Percentiles rank a stretch among this genome's conserved stretches.
Conservation (phyloP, 1,140 invertebrate genomes). For the Penaeus vannamei region DNA sequence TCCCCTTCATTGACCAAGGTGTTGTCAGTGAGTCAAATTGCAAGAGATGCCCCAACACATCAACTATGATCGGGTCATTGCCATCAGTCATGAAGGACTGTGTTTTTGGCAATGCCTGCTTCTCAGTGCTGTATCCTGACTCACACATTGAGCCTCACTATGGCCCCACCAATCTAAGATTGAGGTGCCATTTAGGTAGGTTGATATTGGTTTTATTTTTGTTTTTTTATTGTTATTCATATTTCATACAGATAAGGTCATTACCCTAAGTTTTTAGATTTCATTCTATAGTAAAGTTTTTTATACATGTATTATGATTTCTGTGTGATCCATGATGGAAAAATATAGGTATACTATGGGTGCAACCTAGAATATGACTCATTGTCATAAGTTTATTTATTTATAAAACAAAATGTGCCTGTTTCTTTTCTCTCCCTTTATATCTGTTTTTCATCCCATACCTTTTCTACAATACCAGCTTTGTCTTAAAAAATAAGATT, state of each 20-base stretch:
- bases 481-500: too few species aligned
- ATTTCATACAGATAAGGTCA: neutral
- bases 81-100: constrained; percentile 57
- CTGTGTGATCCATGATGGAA: neutral
- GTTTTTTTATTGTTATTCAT: neutral
- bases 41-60: constrained; percentile 42
- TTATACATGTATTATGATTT: neutral
- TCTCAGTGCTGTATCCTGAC: constrained; percentile 54
- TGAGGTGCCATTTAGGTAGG: constrained; percentile 57
- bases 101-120: constrained; percentile 59
- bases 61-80: constrained; percentile 33
- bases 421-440: neutral
- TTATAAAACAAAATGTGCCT: neutral
- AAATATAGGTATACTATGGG: too few species aligned
- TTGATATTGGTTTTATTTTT: neutral
- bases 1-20: constrained; percentile 57
- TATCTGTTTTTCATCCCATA: neutral
- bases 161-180: constrained; percentile 50
- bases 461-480: too few species aligned
- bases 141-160: constrained; percentile 50
- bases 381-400: neutral
- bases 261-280: neutral
- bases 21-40: constrained; percentile 31
- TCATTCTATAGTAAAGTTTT: neutral
- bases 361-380: too few species aligned